Conservation (phyloP, 2,113 vertebrate genomes). For the Myiopsitta monachus region DNA sequence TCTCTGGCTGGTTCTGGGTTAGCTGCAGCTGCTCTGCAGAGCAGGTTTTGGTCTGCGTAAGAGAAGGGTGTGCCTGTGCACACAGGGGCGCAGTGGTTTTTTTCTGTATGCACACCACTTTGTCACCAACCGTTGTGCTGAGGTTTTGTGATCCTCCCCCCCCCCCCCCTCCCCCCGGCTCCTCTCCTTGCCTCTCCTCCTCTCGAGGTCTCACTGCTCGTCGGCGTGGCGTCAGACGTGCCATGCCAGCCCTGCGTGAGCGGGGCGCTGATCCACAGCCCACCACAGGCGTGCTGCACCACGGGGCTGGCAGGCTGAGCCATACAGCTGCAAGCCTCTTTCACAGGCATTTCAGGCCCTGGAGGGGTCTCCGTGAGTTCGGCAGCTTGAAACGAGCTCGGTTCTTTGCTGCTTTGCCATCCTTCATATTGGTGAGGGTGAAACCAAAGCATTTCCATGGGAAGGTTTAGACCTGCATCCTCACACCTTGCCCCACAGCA, state of each 20-base stretch:
- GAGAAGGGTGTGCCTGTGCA: background rate
- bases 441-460: constrained; percentile 56
- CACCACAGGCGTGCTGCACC: constrained; percentile 83
- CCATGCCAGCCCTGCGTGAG: constrained; percentile 67
- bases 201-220: background rate
- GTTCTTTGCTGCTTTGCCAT: constrained; percentile 59
- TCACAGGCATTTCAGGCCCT: constrained; percentile 82
- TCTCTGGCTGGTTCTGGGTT: constrained; percentile 48
- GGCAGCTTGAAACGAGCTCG: constrained; percentile 70
- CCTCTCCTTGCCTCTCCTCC: constrained; percentile 25
- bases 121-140: background rate
- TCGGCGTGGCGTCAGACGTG: background rate
- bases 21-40: constrained; percentile 32
- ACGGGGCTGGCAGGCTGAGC: constrained; percentile 84
- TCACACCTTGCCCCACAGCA: background rate
- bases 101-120: background rate
- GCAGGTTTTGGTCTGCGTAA: background rate
- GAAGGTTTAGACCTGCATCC: background rate
- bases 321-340: constrained; percentile 85
- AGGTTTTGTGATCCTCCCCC: constrained; percentile 32
- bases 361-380: constrained; percentile 69
- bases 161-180: background rate
- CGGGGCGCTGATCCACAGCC: constrained; percentile 75
- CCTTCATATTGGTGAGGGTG: constrained; percentile 56
- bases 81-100: background rate